Evolutionary conservation across 23 tunicate genomes (phyloP).

Genomic region (Trididemnum nubilum): DNA sequence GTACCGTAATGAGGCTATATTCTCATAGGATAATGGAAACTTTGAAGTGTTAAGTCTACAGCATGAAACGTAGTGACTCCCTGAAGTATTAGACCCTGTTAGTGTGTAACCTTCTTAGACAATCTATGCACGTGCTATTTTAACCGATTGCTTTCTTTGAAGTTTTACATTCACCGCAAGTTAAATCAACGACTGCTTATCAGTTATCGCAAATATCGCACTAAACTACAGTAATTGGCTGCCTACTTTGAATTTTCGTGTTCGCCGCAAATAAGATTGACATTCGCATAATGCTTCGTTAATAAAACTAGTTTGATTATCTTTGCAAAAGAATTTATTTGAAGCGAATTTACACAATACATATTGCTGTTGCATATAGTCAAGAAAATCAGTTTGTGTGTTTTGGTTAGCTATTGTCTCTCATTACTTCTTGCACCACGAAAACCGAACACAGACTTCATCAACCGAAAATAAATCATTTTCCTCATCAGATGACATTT

Average conservation of each 20-base stretch:
- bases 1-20: not conserved
- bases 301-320: not conserved
- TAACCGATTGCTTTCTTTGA: not conserved
- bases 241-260: not conserved
- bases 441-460: not conserved
- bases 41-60: not conserved
- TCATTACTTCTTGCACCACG: not conserved
- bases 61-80: not conserved
- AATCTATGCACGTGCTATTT: not conserved
- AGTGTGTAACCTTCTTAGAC: not conserved
- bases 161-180: not conserved
- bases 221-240: not conserved
- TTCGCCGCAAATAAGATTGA: not conserved
- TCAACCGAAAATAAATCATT: not conserved
- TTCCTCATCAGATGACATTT: not conserved
- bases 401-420: not conserved
- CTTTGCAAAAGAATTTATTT: not conserved
- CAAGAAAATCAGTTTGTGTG: not conserved
- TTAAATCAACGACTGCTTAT: not conserved
- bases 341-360: not conserved
- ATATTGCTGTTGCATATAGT: not conserved
- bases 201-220: too few species aligned
- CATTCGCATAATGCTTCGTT: not conserved
- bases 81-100: not conserved
- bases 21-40: too few species aligned